Evolutionary conservation across 1,140 invertebrate species (phyloP).

Genomic region (Sinella curviseta): DNA sequence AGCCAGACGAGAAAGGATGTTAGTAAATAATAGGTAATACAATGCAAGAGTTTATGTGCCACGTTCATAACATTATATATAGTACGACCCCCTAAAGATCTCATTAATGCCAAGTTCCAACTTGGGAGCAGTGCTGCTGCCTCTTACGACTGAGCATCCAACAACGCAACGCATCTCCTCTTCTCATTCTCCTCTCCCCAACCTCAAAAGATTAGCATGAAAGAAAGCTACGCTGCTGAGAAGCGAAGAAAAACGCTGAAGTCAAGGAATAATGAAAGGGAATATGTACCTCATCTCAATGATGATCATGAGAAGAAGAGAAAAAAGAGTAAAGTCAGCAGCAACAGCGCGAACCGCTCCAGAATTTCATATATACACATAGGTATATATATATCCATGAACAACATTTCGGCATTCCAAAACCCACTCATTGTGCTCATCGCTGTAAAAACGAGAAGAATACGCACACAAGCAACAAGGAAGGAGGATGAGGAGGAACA

Average conservation of each 20-base stretch:
- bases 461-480: neutral
- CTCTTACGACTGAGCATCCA: neutral
- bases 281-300: neutral
- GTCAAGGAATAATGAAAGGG: neutral
- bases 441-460: neutral
- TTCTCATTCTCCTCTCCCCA: too few relatives aligned
- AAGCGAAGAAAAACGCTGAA: neutral
- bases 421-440: too few relatives aligned
- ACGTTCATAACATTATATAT: neutral
- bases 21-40: too few relatives aligned
- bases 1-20: too few relatives aligned
- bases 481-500: neutral
- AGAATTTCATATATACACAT: too few relatives aligned
- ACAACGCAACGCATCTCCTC: too few relatives aligned
- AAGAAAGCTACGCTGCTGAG: too few relatives aligned
- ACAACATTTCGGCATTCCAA: too few relatives aligned
- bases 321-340: neutral
- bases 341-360: neutral
- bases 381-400: neutral
- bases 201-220: too few relatives aligned
- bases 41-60: too few relatives aligned
- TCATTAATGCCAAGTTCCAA: constrained; percentile 10
- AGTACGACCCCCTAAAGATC: neutral
- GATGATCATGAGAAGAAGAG: neutral
- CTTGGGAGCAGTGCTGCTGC: neutral